phyloP scores from a whole-genome alignment of 2,113 vertebrate genomes.

The Myocastor coypus region DNA sequence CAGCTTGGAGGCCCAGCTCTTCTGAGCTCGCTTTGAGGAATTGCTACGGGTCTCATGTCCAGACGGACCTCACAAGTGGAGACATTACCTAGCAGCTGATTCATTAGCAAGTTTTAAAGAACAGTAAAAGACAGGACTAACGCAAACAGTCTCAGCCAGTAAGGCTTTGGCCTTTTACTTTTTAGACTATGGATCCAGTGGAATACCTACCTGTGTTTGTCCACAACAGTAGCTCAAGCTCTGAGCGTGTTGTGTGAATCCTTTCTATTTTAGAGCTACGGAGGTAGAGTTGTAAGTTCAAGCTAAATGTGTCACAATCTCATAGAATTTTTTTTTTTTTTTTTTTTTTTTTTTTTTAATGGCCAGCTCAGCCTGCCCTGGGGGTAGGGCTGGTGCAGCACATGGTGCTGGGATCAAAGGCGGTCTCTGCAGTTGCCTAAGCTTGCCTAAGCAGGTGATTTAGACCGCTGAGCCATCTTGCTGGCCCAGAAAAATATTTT shows the following conservation, averaged over 20 bases:
- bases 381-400: too few species aligned
- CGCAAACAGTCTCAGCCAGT: not conserved
- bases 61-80: not conserved
- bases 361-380: too few species aligned
- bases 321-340: not conserved
- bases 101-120: constrained; percentile 55
- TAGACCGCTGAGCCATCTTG: too few species aligned
- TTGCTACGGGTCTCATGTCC: constrained; percentile 25
- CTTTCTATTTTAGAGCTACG: not conserved
- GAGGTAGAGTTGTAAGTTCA: not conserved
- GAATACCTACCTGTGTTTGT: not conserved
- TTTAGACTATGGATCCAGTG: rapidly evolving
- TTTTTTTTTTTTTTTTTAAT: too few species aligned
- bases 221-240: not conserved
- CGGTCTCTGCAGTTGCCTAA: too few species aligned
- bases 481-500: not conserved
- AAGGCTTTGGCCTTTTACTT: not conserved
- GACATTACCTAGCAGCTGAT: not conserved
- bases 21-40: constrained; percentile 21
- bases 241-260: not conserved
- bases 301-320: not conserved
- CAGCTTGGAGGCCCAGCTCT: not conserved
- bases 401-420: too few species aligned
- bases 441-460: too few species aligned
- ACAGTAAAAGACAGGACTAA: constrained; percentile 15